These are phyloP conservation scores for Cheilosia soror DNA, from an alignment of 2,888 invertebrate species.

Conservation along the genomic window DNA sequence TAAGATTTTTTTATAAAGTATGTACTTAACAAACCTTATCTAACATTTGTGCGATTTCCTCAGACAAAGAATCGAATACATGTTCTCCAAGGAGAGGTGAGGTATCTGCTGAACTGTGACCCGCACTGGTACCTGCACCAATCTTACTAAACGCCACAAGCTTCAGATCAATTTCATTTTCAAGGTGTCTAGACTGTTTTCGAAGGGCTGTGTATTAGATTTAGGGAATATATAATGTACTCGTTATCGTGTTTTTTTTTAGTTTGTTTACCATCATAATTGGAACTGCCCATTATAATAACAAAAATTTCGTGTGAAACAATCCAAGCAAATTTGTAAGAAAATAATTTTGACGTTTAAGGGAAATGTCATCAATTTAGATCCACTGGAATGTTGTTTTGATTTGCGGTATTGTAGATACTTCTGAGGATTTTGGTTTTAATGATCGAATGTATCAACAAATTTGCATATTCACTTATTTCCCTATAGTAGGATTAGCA, in stretches of 20 bases:
- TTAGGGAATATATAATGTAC: neutral
- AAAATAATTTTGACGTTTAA: constrained; percentile 56
- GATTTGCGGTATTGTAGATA: neutral
- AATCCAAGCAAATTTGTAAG: neutral
- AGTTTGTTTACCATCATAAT: constrained; percentile 66
- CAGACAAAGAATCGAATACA: constrained; percentile 95
- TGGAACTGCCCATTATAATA: constrained; percentile 64
- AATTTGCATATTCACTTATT: too few species aligned
- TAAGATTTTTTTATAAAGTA: constrained; percentile 7
- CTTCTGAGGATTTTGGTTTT: too few species aligned
- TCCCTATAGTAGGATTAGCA: too few species aligned
- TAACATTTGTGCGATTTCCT: constrained; percentile 95
- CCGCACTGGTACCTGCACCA: constrained; percentile 87
- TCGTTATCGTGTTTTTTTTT: too few species aligned
- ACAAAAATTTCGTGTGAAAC: constrained; percentile 33
- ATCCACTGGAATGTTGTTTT: constrained; percentile 58
- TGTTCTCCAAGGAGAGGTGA: constrained; percentile 95
- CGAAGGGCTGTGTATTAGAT: constrained; percentile 88
- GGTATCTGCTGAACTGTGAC: constrained; percentile 86
- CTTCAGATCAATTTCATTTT: constrained; percentile 98
- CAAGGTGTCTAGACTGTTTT: constrained; percentile 95
- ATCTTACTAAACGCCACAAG: constrained; percentile 97
- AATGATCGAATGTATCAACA: too few species aligned
- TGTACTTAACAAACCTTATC: constrained; percentile 85
- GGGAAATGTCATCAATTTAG: constrained; percentile 53